Conservation (phyloP, 2,797 vertebrate genomes). For the Chromobotia macracanthus region DNA sequence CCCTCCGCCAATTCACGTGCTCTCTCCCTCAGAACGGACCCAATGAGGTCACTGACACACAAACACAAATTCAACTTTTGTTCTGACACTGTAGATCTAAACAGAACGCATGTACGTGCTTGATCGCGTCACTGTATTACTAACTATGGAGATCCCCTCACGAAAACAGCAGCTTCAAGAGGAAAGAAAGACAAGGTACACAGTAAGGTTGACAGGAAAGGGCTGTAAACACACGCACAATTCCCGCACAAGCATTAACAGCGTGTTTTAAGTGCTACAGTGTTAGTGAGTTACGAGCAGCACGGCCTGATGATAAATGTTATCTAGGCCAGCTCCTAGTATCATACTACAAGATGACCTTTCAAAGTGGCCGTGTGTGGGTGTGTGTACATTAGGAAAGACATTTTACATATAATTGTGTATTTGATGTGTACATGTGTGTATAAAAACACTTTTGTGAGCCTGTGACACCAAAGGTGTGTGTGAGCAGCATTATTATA, state of each 20-base stretch:
- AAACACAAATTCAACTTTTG: conserved; percentile 35
- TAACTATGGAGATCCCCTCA: conserved; percentile 41
- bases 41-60: conserved; percentile 45
- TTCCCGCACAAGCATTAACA: conserved; percentile 58
- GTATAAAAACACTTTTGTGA: not conserved
- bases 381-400: not conserved
- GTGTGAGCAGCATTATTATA: not conserved
- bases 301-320: conserved; percentile 60
- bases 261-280: conserved; percentile 23
- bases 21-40: too few species aligned
- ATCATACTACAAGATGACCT: conserved; percentile 62
- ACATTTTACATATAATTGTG: conserved; percentile 41
- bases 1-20: not conserved
- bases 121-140: conserved; percentile 6
- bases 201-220: conserved; percentile 2
- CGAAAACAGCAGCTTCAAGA: not conserved
- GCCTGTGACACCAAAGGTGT: not conserved
- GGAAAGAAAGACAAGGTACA: not conserved
- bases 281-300: conserved; percentile 33
- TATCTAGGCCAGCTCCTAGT: conserved; percentile 66
- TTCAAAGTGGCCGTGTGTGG: conserved; percentile 48
- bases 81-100: conserved; percentile 5
- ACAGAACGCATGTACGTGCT: not conserved
- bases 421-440: not conserved
- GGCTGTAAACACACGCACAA: conserved; percentile 33